Evolutionary conservation across 2,888 invertebrate genomes (phyloP).

Genomic region (Liopterus haemorrhoidalis): DNA sequence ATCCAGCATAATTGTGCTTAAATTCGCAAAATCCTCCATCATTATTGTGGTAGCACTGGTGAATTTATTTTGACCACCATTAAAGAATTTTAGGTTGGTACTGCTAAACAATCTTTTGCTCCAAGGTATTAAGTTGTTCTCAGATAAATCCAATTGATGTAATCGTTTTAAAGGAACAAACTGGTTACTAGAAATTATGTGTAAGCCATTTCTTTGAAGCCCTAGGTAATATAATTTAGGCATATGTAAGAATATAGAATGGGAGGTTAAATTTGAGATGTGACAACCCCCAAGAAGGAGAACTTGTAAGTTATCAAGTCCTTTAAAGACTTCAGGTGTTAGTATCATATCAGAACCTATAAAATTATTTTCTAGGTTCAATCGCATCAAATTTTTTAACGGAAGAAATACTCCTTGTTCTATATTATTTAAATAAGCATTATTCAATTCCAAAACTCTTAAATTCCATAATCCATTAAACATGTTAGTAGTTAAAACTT

Average conservation of each 20-base stretch:
- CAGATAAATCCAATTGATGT: constrained; percentile 49
- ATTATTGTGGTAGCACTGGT: constrained; percentile 52
- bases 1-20: constrained; percentile 48
- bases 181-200: constrained; percentile 45
- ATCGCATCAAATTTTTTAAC: constrained; percentile 45
- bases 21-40: constrained; percentile 51
- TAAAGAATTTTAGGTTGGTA: constrained; percentile 43
- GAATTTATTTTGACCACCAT: constrained; percentile 52
- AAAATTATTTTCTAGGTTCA: constrained; percentile 54
- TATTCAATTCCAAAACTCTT: constrained; percentile 49
- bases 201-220: constrained; percentile 49
- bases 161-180: constrained; percentile 47
- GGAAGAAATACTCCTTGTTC: constrained; percentile 48
- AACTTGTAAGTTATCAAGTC: constrained; percentile 48
- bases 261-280: constrained; percentile 45
- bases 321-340: constrained; percentile 46
- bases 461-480: constrained; percentile 51
- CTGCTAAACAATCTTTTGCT: constrained; percentile 49
- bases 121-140: constrained; percentile 52
- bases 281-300: constrained; percentile 50
- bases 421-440: constrained; percentile 50
- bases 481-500: constrained; percentile 48
- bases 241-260: constrained; percentile 51
- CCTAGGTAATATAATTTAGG: constrained; percentile 49
- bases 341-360: constrained; percentile 46